phyloP scores from a whole-genome alignment of 2,797 vertebrate genomes.

The Cirrhinus mrigala region DNA sequence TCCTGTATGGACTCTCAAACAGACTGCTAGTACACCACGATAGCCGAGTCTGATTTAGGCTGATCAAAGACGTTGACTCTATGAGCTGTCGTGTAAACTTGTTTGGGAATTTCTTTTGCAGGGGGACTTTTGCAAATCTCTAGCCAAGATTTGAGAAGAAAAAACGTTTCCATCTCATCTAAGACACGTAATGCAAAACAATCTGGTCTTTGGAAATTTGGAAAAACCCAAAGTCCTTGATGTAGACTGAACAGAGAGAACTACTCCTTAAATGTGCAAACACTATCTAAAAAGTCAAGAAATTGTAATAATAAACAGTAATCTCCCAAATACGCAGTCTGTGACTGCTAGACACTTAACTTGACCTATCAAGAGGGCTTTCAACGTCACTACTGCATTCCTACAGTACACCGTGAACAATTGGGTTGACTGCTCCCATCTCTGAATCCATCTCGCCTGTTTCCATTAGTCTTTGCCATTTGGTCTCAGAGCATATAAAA shows the following conservation, averaged over 20 bases:
- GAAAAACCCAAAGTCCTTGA: conserved; percentile 34
- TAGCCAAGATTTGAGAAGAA: conserved; percentile 7
- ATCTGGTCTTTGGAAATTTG: conserved; percentile 6
- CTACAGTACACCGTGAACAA: conserved; percentile 33
- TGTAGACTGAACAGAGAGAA: conserved; percentile 4
- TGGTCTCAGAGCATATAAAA: background rate
- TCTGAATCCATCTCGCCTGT: background rate
- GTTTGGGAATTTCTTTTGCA: conserved; percentile 21
- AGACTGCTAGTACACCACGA: background rate
- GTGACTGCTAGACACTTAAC: background rate
- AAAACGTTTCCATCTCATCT: conserved; percentile 9
- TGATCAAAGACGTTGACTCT: conserved; percentile 14
- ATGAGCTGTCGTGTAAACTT: conserved; percentile 15
- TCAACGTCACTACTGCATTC: conserved; percentile 41
- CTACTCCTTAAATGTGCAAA: conserved; percentile 1
- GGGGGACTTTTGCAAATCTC: conserved; percentile 1
- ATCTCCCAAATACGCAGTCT: background rate
- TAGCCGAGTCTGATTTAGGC: conserved; percentile 8
- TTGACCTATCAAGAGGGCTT: background rate
- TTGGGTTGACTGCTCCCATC: background rate
- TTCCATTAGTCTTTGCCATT: background rate
- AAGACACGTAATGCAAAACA: conserved; percentile 36
- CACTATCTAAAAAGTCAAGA: background rate
- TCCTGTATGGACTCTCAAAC: conserved; percentile 40
- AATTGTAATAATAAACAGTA: conserved; percentile 5